A percentile compares a stretch with the other conserved stretches of the same genome.
Evolutionary conservation across 2,113 vertebrate species (phyloP).

Genomic region (Hippocampus barbouri): DNA sequence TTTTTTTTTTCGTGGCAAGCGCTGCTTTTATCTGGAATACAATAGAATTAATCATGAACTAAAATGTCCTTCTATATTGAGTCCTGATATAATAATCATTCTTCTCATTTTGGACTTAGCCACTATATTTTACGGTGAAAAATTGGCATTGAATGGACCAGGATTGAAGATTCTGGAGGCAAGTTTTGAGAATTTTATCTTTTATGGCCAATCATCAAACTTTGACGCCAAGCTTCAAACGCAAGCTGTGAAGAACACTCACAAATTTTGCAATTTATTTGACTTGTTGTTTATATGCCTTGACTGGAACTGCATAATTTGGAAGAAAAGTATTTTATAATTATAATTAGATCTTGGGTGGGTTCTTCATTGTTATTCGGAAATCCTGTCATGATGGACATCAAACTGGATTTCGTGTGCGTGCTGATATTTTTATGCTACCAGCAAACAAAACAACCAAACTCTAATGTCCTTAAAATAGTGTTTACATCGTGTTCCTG

Average conservation of each 20-base stretch:
- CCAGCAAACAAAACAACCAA: background rate
- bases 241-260: no score
- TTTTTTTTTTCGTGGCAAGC: slow-evolving; percentile 12
- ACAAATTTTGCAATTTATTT: no score
- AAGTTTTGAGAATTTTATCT: no score
- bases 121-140: slow-evolving; percentile 21
- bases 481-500: slow-evolving; percentile 47
- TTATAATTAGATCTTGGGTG: no score
- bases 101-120: slow-evolving; percentile 23
- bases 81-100: slow-evolving; percentile 32
- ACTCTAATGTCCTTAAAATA: slow-evolving; percentile 42
- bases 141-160: background rate
- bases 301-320: no score
- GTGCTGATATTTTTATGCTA: background rate
- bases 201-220: no score
- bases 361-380: no score
- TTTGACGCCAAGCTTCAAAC: no score
- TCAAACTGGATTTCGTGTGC: no score
- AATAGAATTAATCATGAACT: slow-evolving; percentile 39
- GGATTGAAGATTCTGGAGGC: background rate
- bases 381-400: no score
- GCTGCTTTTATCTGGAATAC: slow-evolving; percentile 46
- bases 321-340: no score
- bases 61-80: slow-evolving; percentile 34
- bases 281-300: no score